A percentile compares a stretch with the other conserved stretches of the same genome.
These are phyloP conservation scores for Megaceryle maxima DNA, from an alignment of 2,113 vertebrate species.

Conservation along the genomic window DNA sequence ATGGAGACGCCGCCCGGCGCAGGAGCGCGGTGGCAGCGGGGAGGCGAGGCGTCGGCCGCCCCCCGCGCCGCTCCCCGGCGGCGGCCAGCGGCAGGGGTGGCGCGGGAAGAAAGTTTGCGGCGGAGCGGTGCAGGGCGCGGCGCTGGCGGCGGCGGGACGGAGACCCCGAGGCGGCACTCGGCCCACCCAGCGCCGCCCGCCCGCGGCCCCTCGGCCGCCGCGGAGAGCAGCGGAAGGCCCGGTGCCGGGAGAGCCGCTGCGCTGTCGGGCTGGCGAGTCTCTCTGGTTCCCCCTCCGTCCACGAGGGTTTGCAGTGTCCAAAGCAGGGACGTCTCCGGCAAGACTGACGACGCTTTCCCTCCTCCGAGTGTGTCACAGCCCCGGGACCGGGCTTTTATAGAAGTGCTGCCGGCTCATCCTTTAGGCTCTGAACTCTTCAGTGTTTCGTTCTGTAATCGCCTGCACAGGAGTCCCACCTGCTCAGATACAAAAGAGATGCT, in stretches of 20 bases:
- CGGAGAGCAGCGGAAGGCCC: not conserved
- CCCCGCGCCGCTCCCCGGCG: not conserved
- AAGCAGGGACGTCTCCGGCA: not conserved
- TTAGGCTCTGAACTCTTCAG: not conserved
- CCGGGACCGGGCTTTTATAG: conserved; percentile 26
- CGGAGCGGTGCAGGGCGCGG: not conserved
- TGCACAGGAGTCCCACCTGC: not conserved
- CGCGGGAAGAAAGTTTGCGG: not conserved
- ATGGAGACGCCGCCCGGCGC: not conserved
- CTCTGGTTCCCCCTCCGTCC: not conserved
- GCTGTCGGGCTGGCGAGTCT: not conserved
- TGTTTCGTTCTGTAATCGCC: not conserved
- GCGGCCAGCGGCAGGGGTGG: not conserved
- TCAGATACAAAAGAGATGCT: not conserved
- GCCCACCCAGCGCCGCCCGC: not conserved
- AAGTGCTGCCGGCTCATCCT: not conserved
- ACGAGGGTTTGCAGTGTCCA: not conserved
- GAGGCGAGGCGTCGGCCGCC: not conserved
- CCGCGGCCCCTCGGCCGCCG: not conserved
- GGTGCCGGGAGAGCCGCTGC: not conserved
- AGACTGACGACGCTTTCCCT: not conserved
- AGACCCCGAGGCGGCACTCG: not conserved
- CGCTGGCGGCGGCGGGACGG: not conserved
- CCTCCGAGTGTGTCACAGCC: not conserved
- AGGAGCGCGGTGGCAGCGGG: not conserved